A percentile compares a stretch with the other conserved stretches of the same genome.
phyloP scores from a whole-genome alignment of 2,113 vertebrate species.

The Callocephalon fimbriatum region DNA sequence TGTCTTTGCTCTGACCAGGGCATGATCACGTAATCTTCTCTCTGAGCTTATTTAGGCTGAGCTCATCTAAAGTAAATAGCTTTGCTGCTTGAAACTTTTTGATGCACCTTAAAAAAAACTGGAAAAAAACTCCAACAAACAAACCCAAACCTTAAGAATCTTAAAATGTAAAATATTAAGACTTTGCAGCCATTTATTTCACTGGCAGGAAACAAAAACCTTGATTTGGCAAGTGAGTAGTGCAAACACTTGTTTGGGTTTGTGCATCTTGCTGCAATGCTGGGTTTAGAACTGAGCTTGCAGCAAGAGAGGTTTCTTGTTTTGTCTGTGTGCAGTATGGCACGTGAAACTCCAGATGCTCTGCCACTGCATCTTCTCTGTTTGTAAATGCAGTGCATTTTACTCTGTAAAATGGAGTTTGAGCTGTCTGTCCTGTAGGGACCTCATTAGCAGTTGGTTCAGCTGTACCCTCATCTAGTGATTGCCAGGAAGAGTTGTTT shows the following conservation, averaged over 20 bases:
- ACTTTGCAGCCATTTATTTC: not conserved
- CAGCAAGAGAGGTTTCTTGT: not conserved
- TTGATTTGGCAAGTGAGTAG: not conserved
- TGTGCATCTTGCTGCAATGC: not conserved
- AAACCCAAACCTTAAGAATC: not conserved
- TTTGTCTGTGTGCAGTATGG: accelerated
- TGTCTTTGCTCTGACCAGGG: constrained; percentile 80
- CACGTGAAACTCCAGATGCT: accelerated
- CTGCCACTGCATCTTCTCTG: not conserved
- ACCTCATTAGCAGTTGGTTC: not conserved
- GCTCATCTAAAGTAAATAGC: not conserved
- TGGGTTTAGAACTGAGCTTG: not conserved
- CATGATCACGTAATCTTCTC: constrained; percentile 83
- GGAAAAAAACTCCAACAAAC: not conserved
- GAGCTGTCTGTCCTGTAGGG: not conserved
- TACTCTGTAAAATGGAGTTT: not conserved
- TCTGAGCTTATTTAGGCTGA: constrained; percentile 75
- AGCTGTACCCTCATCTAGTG: not conserved
- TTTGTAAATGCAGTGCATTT: not conserved
- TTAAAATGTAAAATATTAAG: not conserved
- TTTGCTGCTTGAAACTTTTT: not conserved
- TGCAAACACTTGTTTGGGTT: not conserved
- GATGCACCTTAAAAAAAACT: not conserved
- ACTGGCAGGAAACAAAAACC: not conserved
- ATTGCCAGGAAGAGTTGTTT: not conserved